Evolutionary conservation across 2,797 vertebrate genomes (phyloP).

Genomic region (Oryzias sinensis): DNA sequence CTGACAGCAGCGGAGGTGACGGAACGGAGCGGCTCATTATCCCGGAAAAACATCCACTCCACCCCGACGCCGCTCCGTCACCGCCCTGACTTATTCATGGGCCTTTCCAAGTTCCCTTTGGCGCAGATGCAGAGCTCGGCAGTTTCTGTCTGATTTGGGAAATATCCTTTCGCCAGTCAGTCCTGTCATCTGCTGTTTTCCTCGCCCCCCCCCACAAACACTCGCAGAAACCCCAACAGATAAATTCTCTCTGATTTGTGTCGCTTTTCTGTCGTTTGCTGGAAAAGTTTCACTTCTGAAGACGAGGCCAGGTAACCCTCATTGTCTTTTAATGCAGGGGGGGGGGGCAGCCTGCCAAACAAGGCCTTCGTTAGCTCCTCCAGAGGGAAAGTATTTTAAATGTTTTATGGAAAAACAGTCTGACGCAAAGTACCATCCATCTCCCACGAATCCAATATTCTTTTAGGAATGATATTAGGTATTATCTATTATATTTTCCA

Average conservation of each 20-base stretch:
- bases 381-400: constrained; percentile 96
- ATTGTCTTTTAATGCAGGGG: constrained; percentile 65
- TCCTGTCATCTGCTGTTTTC: constrained; percentile 76
- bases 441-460: constrained; percentile 99
- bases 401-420: constrained; percentile 99
- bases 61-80: constrained; percentile 51
- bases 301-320: constrained; percentile 59
- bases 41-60: constrained; percentile 58
- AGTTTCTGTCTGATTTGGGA: constrained; percentile 83
- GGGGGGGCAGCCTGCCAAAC: constrained; percentile 60
- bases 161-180: constrained; percentile 78
- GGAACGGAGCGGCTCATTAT: constrained; percentile 74
- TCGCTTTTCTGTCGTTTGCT: constrained; percentile 45
- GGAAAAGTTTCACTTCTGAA: constrained; percentile 58
- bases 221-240: constrained; percentile 23
- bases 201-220: constrained; percentile 52
- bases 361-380: constrained; percentile 58
- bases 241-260: constrained; percentile 56
- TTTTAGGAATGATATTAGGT: constrained; percentile 99
- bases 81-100: constrained; percentile 79
- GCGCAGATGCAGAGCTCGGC: constrained; percentile 76
- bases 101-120: constrained; percentile 74
- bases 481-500: constrained; percentile 99
- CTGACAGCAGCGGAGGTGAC: constrained; percentile 70
- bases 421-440: constrained; percentile 99